Conservation (phyloP, 2,113 vertebrate genomes). For the Syngnathus scovelli region DNA sequence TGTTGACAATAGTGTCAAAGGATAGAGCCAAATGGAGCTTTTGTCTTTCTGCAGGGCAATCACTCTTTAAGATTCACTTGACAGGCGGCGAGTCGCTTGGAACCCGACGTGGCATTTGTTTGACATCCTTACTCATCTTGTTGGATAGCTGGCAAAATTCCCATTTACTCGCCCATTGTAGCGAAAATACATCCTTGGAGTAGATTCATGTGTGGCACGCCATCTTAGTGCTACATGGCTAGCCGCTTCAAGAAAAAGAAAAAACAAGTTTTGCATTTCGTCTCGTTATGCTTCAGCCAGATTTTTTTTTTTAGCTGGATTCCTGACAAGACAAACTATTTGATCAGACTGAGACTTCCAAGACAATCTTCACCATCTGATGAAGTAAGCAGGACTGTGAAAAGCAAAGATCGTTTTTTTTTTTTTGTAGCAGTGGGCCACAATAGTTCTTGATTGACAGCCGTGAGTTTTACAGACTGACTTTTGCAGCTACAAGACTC, state of each 20-base stretch:
- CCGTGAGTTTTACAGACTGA: not conserved
- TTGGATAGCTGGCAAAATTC: constrained; percentile 30
- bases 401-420: not conserved
- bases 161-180: constrained; percentile 12
- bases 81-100: not conserved
- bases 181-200: constrained; percentile 8
- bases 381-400: not conserved
- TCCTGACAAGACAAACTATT: not conserved
- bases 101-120: constrained; percentile 25
- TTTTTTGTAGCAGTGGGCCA: not conserved
- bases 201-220: not conserved
- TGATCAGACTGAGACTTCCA: not conserved
- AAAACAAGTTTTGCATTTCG: not conserved
- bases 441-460: not conserved
- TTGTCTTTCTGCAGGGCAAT: constrained; percentile 4
- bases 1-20: not conserved
- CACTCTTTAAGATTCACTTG: constrained; percentile 16
- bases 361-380: not conserved
- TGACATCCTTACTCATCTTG: constrained; percentile 22
- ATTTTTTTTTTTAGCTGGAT: not conserved
- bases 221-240: not conserved
- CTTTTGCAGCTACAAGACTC: not conserved
- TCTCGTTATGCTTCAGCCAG: constrained; percentile 1
- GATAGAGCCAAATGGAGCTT: not conserved
- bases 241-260: not conserved